A percentile compares a stretch with the other conserved stretches of the same genome.
Evolutionary conservation across 1,140 invertebrate species (phyloP).

Genomic region (Meloidogyne floridensis): DNA sequence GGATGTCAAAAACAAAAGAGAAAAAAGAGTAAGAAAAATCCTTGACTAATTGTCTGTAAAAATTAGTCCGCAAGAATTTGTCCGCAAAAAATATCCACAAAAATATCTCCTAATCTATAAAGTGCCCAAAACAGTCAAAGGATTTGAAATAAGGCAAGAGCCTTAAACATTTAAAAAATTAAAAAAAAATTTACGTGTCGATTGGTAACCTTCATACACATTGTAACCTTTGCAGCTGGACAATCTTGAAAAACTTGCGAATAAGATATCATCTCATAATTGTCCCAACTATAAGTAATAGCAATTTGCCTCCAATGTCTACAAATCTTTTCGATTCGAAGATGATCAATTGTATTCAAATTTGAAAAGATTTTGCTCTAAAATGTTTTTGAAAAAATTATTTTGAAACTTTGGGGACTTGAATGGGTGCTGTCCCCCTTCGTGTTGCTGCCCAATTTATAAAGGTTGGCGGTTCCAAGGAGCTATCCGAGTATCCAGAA

Average conservation of each 20-base stretch:
- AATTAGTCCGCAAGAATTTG: too few species aligned
- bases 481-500: too few species aligned
- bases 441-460: too few species aligned
- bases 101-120: constrained; percentile 1
- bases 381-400: neutral
- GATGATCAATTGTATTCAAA: constrained; percentile 15
- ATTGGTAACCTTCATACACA: neutral
- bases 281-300: constrained; percentile 12
- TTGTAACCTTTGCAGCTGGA: neutral
- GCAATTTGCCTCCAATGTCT: constrained; percentile 13
- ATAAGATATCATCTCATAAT: neutral
- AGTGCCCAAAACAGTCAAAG: neutral
- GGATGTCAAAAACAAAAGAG: too few species aligned
- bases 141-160: too few species aligned
- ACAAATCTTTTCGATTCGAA: constrained; percentile 16
- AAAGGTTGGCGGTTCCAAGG: too few species aligned
- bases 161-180: neutral
- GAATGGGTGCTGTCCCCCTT: too few species aligned
- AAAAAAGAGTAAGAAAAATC: too few species aligned
- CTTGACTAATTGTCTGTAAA: too few species aligned
- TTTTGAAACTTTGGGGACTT: too few species aligned
- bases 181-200: constrained; percentile 1
- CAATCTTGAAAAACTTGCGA: neutral
- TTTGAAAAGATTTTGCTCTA: constrained; percentile 16
- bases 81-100: too few species aligned